These are phyloP conservation scores for Lepus americanus DNA, from an alignment of 2,113 vertebrate species.

Conservation along the genomic window DNA sequence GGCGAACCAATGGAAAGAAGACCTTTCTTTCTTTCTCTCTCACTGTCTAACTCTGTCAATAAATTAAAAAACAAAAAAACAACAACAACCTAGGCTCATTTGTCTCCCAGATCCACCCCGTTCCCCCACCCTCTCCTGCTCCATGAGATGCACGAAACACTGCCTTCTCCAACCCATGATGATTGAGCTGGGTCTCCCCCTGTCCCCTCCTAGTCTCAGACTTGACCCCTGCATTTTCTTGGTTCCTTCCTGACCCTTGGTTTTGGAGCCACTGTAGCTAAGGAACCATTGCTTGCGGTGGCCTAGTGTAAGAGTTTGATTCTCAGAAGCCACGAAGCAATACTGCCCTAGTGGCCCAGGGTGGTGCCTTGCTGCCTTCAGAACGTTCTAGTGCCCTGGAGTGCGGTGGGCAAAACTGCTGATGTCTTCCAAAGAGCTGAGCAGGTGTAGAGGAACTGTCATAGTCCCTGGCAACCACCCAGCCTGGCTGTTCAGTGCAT, in stretches of 20 bases:
- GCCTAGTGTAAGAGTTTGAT: not conserved
- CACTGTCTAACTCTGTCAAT: too few species aligned
- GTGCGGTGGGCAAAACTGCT: not conserved
- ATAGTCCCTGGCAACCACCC: accelerated
- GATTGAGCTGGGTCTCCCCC: not conserved
- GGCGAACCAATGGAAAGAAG: too few species aligned
- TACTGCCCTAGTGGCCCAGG: not conserved
- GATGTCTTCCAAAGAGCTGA: not conserved
- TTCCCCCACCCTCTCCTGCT: not conserved
- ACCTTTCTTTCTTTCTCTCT: too few species aligned
- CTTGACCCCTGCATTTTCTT: not conserved
- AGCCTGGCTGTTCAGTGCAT: not conserved
- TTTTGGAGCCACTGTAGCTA: not conserved
- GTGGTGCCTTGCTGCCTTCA: not conserved
- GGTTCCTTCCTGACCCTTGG: not conserved
- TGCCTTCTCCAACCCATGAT: too few species aligned
- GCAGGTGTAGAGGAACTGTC: not conserved
- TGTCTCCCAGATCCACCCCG: not conserved
- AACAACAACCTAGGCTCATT: not conserved
- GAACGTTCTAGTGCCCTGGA: not conserved
- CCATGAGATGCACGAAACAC: accelerated
- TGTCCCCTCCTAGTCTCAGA: not conserved
- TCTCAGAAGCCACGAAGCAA: not conserved
- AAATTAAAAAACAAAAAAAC: too few species aligned
- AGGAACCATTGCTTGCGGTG: not conserved